Evolutionary conservation across 2,797 vertebrate species (phyloP).

Genomic region (Thunnus albacares): DNA sequence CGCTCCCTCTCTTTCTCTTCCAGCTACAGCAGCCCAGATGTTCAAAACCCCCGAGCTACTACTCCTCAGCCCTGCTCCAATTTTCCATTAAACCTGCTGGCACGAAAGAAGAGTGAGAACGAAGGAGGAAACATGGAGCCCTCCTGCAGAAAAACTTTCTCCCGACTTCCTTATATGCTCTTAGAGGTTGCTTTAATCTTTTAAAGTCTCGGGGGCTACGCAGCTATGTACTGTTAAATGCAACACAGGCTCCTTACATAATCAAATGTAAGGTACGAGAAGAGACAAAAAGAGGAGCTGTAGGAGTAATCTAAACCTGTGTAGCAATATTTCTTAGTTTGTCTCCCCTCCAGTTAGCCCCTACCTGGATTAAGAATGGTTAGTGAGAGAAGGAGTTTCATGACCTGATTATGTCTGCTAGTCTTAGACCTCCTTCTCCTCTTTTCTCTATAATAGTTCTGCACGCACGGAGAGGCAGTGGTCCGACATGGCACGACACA

Average conservation of each 20-base stretch:
- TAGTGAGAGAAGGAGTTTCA: conserved; percentile 16
- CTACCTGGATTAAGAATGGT: conserved; percentile 29
- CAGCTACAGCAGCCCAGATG: conserved; percentile 62
- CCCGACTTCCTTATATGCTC: conserved; percentile 82
- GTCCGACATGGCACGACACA: conserved; percentile 52
- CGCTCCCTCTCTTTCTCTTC: neutral
- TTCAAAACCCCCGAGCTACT: conserved; percentile 61
- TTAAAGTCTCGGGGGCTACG: conserved; percentile 86
- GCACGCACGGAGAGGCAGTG: conserved; percentile 47
- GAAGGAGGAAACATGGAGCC: conserved; percentile 36
- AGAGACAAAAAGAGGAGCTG: conserved; percentile 23
- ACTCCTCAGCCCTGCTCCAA: conserved; percentile 79
- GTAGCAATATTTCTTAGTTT: conserved; percentile 21
- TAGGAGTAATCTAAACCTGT: neutral
- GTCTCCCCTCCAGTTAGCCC: conserved; percentile 9
- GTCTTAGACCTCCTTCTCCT: conserved; percentile 9
- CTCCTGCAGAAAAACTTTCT: conserved; percentile 79
- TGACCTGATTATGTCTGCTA: conserved; percentile 25
- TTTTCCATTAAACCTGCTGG: conserved; percentile 83
- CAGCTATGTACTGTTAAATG: conserved; percentile 82
- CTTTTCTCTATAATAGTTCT: conserved; percentile 31
- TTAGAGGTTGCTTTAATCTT: conserved; percentile 90
- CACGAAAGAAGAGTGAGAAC: conserved; percentile 28
- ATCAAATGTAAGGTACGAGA: conserved; percentile 39
- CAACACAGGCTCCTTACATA: conserved; percentile 73